A percentile compares a stretch with the other conserved stretches of the same genome.
These are phyloP conservation scores for Cephus rjabovi DNA, from an alignment of 2,888 invertebrate genomes.

Conservation along the genomic window DNA sequence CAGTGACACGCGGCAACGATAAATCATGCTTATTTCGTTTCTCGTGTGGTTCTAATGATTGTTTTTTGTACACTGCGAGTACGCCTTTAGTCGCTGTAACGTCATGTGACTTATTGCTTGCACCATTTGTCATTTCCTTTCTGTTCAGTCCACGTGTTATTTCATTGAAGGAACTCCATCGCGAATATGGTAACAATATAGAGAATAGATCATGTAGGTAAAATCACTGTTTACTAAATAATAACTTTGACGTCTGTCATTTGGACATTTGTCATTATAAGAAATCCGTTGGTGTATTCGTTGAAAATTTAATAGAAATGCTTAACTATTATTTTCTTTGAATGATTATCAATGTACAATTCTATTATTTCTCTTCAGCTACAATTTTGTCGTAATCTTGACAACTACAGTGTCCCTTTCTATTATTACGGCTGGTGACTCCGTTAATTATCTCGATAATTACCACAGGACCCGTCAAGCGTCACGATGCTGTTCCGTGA, in stretches of 20 bases:
- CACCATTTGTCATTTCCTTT: not conserved
- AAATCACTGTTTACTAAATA: not conserved
- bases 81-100: not conserved
- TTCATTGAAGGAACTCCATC: not conserved
- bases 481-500: not conserved
- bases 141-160: not conserved
- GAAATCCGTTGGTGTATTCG: not conserved
- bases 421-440: not conserved
- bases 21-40: not conserved
- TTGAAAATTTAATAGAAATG: not conserved
- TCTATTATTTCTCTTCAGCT: not conserved
- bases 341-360: not conserved
- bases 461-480: not conserved
- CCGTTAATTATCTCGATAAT: not conserved
- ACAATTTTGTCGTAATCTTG: not conserved
- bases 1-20: not conserved
- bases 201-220: not conserved
- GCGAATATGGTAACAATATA: not conserved
- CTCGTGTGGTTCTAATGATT: not conserved
- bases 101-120: not conserved
- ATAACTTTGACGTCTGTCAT: too few relatives aligned
- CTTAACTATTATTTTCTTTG: not conserved
- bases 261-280: not conserved
- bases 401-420: not conserved
- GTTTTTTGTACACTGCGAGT: not conserved